Evolutionary conservation across 2,113 vertebrate species (phyloP).

Genomic region (Willisornis vidua): DNA sequence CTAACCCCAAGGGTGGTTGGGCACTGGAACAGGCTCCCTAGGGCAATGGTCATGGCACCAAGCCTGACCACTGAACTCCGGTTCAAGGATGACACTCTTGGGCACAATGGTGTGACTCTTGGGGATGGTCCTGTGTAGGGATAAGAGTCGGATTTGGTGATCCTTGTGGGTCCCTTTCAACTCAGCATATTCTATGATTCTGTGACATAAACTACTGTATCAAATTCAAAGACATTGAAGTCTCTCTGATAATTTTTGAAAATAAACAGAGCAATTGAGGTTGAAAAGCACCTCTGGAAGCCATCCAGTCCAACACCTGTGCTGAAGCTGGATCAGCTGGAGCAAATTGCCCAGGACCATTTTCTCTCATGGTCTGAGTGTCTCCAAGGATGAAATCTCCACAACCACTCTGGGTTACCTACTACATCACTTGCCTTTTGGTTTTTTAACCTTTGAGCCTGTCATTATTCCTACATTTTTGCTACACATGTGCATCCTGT

Average conservation of each 20-base stretch:
- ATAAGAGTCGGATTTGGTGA: too few species aligned
- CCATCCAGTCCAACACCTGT: not conserved
- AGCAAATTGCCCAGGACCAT: not conserved
- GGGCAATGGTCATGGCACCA: too few species aligned
- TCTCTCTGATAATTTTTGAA: not conserved
- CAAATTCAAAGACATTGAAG: not conserved
- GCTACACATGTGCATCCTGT: not conserved
- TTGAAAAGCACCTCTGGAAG: not conserved
- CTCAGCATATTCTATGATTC: too few species aligned
- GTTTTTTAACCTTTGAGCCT: not conserved
- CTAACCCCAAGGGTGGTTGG: too few species aligned
- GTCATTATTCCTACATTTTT: not conserved
- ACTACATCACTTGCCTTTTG: not conserved
- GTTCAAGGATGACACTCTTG: too few species aligned
- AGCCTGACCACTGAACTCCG: too few species aligned
- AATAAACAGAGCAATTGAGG: not conserved
- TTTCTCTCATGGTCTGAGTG: not conserved
- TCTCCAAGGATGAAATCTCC: not conserved
- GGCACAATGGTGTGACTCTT: too few species aligned
- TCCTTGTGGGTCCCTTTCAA: not conserved
- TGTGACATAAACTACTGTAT: not conserved
- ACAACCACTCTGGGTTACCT: not conserved
- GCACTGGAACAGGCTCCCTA: too few species aligned
- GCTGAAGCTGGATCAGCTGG: not conserved
- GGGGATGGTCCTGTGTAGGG: too few species aligned